Conservation (phyloP, 2,888 invertebrate species). For the Drosophila vallismaia region DNA sequence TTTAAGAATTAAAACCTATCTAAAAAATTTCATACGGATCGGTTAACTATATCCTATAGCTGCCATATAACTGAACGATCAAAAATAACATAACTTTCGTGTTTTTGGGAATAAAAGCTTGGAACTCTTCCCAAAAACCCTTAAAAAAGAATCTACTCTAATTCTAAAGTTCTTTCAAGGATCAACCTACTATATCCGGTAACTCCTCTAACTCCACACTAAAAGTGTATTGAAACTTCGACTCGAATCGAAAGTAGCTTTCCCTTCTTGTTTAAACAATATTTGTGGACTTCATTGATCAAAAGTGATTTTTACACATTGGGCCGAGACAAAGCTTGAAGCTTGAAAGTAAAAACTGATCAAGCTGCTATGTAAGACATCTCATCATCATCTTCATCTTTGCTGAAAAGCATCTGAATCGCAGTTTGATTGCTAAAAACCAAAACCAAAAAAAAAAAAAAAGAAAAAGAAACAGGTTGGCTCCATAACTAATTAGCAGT, state of each 20-base stretch:
- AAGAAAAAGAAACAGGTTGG: constrained; percentile 25
- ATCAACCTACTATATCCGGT: too few species aligned
- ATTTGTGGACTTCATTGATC: constrained; percentile 48
- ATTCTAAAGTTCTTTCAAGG: too few species aligned
- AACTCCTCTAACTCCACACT: too few species aligned
- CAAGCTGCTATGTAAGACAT: constrained; percentile 23
- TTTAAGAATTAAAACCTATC: too few species aligned
- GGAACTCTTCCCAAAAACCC: too few species aligned
- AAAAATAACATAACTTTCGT: too few species aligned
- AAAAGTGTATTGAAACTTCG: too few species aligned
- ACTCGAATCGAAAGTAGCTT: too few species aligned
- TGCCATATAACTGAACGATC: too few species aligned
- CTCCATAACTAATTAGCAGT: constrained; percentile 36
- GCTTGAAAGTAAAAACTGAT: constrained; percentile 26
- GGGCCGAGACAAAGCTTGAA: constrained; percentile 30
- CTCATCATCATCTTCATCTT: constrained; percentile 6
- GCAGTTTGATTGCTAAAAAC: not conserved
- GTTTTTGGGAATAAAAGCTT: too few species aligned
- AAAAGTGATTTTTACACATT: constrained; percentile 44
- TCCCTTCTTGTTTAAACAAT: not conserved
- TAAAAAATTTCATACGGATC: not conserved
- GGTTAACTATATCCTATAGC: too few species aligned
- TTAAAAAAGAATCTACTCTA: too few species aligned
- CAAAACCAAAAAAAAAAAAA: not conserved
- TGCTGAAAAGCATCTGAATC: constrained; percentile 22